Conservation (phyloP, 2,797 vertebrate species). For the Phataginus tetradactyla region DNA sequence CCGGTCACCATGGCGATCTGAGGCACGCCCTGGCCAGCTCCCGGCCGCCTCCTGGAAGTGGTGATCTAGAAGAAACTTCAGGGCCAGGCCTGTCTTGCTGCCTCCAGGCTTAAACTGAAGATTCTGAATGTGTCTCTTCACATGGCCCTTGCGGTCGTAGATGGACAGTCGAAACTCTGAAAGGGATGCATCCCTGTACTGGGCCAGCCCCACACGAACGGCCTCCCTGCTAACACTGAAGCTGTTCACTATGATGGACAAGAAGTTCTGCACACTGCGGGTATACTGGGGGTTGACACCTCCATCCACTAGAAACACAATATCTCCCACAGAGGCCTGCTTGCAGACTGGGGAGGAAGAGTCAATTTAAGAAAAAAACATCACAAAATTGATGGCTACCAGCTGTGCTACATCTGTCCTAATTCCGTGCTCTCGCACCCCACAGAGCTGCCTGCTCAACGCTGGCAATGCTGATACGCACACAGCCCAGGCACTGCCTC, state of each 20-base stretch:
- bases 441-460: too few species aligned
- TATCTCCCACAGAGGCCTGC: slow-evolving; percentile 88
- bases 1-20: slow-evolving; percentile 89
- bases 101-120: slow-evolving; percentile 86
- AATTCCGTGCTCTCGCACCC: background rate
- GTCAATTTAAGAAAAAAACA: background rate
- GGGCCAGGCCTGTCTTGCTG: slow-evolving; percentile 84
- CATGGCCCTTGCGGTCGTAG: slow-evolving; percentile 77
- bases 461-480: background rate
- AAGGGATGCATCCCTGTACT: slow-evolving; percentile 84
- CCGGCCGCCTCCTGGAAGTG: slow-evolving; percentile 86
- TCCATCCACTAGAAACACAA: slow-evolving; percentile 91
- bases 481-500: background rate
- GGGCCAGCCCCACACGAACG: slow-evolving; percentile 89
- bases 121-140: slow-evolving; percentile 83
- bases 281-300: slow-evolving; percentile 87
- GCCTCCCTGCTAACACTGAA: slow-evolving; percentile 88
- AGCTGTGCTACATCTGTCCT: background rate
- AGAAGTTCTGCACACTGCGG: slow-evolving; percentile 86
- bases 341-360: slow-evolving; percentile 86
- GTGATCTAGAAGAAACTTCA: slow-evolving; percentile 86
- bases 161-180: slow-evolving; percentile 89
- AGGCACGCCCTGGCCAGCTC: slow-evolving; percentile 84
- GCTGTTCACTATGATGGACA: slow-evolving; percentile 84
- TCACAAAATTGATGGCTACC: background rate